These are phyloP conservation scores for Solenodon paradoxus DNA, from an alignment of 2,113 vertebrate genomes.

Conservation along the genomic window DNA sequence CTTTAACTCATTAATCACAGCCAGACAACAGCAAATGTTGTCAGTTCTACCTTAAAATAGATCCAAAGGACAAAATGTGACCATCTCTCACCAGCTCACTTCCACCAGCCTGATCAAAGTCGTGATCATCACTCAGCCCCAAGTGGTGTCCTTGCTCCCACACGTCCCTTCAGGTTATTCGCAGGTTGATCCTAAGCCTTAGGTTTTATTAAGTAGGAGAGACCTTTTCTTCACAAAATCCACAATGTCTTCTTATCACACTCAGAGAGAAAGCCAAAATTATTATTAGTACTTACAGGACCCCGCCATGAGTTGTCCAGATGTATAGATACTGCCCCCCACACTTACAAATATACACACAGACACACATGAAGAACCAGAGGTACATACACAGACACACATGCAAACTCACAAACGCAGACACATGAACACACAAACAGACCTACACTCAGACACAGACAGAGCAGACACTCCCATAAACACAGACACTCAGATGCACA, in stretches of 20 bases:
- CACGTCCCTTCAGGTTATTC: not conserved
- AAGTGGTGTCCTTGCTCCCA: not conserved
- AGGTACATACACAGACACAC: not conserved
- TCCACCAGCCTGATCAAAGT: not conserved
- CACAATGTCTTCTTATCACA: not conserved
- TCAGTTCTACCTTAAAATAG: not conserved
- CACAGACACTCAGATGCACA: not conserved
- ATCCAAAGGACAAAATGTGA: not conserved
- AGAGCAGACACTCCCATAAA: not conserved
- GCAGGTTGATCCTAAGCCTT: not conserved
- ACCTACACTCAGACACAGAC: not conserved
- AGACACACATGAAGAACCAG: accelerated
- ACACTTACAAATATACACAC: not conserved
- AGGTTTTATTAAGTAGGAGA: not conserved
- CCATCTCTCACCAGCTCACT: not conserved
- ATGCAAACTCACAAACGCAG: not conserved
- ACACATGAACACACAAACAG: not conserved
- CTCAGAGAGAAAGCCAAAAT: not conserved
- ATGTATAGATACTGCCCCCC: too few species aligned
- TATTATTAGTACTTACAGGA: not conserved
- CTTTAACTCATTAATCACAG: not conserved
- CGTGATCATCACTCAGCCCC: too few species aligned
- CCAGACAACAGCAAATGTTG: not conserved
- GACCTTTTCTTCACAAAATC: not conserved
- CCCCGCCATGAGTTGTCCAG: not conserved